A percentile compares a stretch with the other conserved stretches of the same genome.
These are phyloP conservation scores for Penaeus vannamei DNA, from an alignment of 1,140 invertebrate genomes.

Conservation along the genomic window DNA sequence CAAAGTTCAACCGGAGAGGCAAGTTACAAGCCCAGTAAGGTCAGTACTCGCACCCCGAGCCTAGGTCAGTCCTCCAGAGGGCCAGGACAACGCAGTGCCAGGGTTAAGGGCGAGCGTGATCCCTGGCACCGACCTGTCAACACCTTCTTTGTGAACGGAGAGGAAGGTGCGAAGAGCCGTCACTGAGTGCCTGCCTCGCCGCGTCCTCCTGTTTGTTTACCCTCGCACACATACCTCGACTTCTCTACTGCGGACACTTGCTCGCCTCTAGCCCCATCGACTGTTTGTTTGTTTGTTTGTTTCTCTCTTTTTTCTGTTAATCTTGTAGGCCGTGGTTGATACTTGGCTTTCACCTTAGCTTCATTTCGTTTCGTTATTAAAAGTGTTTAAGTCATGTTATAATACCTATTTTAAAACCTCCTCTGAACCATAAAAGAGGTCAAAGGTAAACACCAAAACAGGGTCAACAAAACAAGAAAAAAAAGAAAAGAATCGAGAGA, in stretches of 20 bases:
- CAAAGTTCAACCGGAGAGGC: too few species aligned
- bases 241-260: background rate
- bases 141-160: constrained; percentile 52
- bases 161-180: constrained; percentile 40
- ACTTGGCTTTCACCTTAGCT: background rate
- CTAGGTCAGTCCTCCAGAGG: too few species aligned
- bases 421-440: too few species aligned
- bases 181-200: constrained; percentile 45
- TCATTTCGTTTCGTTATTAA: too few species aligned
- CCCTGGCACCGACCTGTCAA: constrained; percentile 11
- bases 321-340: background rate
- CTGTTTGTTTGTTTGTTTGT: background rate
- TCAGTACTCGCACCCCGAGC: too few species aligned
- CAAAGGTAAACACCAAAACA: too few species aligned
- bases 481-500: constrained; percentile 1
- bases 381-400: too few species aligned
- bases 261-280: background rate
- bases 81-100: too few species aligned
- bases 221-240: constrained; percentile 22
- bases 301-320: background rate
- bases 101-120: background rate
- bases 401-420: too few species aligned
- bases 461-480: background rate
- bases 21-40: too few species aligned
- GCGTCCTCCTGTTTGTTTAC: constrained; percentile 44